These are phyloP conservation scores for Halisarca cf. caerulea DNA, from an alignment of 37 sponge, comb jelly and placozoan genomes.

Conservation along the genomic window DNA sequence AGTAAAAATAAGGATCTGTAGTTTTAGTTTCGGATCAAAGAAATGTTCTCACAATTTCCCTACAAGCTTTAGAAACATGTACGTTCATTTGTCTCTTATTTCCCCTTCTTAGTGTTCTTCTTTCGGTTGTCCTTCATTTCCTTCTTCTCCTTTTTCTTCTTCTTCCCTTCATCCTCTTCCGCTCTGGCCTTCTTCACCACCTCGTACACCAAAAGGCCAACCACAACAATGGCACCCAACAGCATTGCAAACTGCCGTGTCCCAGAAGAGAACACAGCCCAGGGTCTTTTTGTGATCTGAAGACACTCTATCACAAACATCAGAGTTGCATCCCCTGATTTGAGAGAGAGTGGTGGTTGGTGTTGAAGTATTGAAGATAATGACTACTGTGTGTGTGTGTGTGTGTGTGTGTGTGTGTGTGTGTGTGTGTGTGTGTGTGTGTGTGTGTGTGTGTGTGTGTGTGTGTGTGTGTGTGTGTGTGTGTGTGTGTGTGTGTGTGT, in stretches of 20 bases:
- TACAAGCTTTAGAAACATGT: background rate
- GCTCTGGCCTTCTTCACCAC: slow-evolving; percentile 35
- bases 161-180: slow-evolving; percentile 15
- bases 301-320: slow-evolving; percentile 53
- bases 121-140: background rate
- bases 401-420: too few relatives aligned
- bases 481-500: too few relatives aligned
- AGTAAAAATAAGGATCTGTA: too few relatives aligned
- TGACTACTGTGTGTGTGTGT: too few relatives aligned
- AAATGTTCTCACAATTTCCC: background rate
- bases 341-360: too few relatives aligned
- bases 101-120: slow-evolving; percentile 1
- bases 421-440: too few relatives aligned
- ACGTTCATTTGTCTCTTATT: background rate
- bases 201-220: slow-evolving; percentile 35
- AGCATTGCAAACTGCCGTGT: slow-evolving; percentile 4
- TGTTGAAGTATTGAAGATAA: too few relatives aligned
- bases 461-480: too few relatives aligned
- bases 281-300: slow-evolving; percentile 14
- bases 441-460: too few relatives aligned
- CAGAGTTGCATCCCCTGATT: slow-evolving; percentile 66
- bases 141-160: slow-evolving; percentile 6
- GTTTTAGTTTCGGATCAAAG: too few relatives aligned
- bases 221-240: slow-evolving; percentile 3
- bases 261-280: background rate